These are phyloP conservation scores for Astreopora myriophthalma DNA, from an alignment of 64 coral and sea anemone genomes.

Conservation along the genomic window DNA sequence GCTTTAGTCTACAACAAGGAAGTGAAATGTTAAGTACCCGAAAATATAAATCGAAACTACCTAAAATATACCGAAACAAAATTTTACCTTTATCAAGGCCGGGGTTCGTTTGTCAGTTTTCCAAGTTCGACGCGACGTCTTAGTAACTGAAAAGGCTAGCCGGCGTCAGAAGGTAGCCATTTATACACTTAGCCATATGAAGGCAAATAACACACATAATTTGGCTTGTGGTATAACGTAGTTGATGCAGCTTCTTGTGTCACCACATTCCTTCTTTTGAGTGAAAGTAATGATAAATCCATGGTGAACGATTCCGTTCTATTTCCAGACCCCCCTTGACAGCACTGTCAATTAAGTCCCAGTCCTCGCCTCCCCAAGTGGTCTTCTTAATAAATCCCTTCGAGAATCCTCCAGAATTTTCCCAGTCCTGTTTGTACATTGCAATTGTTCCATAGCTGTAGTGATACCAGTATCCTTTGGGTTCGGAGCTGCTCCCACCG, in stretches of 20 bases:
- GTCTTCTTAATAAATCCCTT: not conserved
- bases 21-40: too few relatives aligned
- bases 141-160: too few relatives aligned
- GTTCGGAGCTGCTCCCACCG: not conserved
- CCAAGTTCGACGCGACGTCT: too few relatives aligned
- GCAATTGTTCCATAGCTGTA: conserved; percentile 44
- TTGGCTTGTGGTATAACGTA: too few relatives aligned
- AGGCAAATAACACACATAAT: too few relatives aligned
- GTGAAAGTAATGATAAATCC: conserved; percentile 58
- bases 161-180: too few relatives aligned
- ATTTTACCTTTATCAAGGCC: too few relatives aligned
- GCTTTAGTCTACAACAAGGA: too few relatives aligned
- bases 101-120: too few relatives aligned
- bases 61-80: too few relatives aligned
- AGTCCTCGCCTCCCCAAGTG: conserved; percentile 65
- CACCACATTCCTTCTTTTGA: conserved; percentile 47
- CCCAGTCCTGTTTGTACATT: conserved; percentile 74
- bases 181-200: too few relatives aligned
- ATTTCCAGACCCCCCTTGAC: conserved; percentile 24
- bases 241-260: not conserved
- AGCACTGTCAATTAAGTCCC: conserved; percentile 47
- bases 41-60: too few relatives aligned
- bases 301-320: conserved; percentile 52
- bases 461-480: conserved; percentile 9
- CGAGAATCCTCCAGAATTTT: conserved; percentile 44